Evolutionary conservation across 1,140 invertebrate genomes (phyloP), one percentile per base, ranked within the genome.

Genomic region (Aplysia californica): DNA sequence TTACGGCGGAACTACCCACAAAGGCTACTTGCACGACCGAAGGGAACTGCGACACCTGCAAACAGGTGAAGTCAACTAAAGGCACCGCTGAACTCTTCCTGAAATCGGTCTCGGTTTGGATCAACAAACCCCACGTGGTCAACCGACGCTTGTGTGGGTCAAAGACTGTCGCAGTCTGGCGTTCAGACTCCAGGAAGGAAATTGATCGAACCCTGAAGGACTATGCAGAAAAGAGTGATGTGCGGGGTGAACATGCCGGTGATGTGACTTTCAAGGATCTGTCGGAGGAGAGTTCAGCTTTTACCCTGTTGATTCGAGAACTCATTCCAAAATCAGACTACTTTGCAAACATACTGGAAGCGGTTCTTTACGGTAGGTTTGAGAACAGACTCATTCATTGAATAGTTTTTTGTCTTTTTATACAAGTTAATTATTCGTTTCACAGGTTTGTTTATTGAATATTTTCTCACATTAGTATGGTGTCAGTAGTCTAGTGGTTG

Each of bases 81-180:
- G 75, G 75, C 1, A 41, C 18, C 0, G 6, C 71, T 50, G 0
- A 66, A 15, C 33, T 79, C 15, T 87, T 90, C 80, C 76, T 83
- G 41, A 79, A 83, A 58, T 81, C 87, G 15, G n/a, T 90, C 2
- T 79, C 83, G 6, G 81, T 91, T 15, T 90, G 86, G 84, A 82
- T 90, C 33, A 86, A 90, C 73, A 89, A 89, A 81, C 90, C 90
- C 5, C 89, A 91, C 74, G 85, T 90, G 35, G 80, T 89, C 1
- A 91, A 91, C 80, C 80, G 85, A 76, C 79, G 87, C 38, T 66
- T 90, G 21, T 85, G 85, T 78, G 88, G 89, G 10, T 76, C 87
- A 10, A 82, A 83, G 75, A 73, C 86, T 50, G 10, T 79, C 15
- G 35, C 58, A 26, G 36, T 73, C n/a, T 26, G 4, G 3, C 50